Evolutionary conservation across 53 echinoderm and acorn worm species (phyloP), one percentile per base, ranked within the genome.

Genomic region (Crossaster papposus): DNA sequence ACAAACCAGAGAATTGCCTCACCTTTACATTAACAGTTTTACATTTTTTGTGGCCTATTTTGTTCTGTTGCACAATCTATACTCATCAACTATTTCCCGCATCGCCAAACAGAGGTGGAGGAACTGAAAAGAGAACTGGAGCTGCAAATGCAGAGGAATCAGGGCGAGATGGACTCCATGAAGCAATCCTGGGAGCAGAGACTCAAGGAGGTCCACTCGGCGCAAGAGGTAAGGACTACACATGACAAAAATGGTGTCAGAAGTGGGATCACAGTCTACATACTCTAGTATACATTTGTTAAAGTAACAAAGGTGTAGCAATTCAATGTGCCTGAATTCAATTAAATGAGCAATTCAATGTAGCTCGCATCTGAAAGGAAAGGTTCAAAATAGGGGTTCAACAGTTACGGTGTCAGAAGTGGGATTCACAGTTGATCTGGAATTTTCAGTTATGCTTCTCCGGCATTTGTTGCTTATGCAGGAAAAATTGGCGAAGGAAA

Each of bases 121-220:
- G 92, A 90, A 74, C 91, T 98, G 92, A 96, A 91, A 83, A 93
- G 81, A 30, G 92, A 90, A 37, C 75, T 96, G 54, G 94, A 96
- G 80, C 77, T 88, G 35, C 79, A 85, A 70, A 90, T 98, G 32
- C 79, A 93, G 51, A 89, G 82, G 85, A 98, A 98, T 89, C 93
- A 98, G 64, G 74, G 64, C 1, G 98, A 98, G 88, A 98, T 98
- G 98, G 94, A 94, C n/a, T 88, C 86, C 9, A 94, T 96, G 93
- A 95, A 96, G 91, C 92, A 94, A 72, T 93, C 96, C 2, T 98
- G 98, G 98, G 92, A 98, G 79, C 98, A 98, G 88, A 96, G 91
- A 64, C 90, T 98, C 33, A 93, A 94, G 54, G 97, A 95, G 37
- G 97, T 94, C 20, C 93, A 98, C 24, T 64, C 98, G 77, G 94